These are phyloP conservation scores for Onychomys torridus DNA, from an alignment of 2,797 vertebrate species.

Conservation along the genomic window DNA sequence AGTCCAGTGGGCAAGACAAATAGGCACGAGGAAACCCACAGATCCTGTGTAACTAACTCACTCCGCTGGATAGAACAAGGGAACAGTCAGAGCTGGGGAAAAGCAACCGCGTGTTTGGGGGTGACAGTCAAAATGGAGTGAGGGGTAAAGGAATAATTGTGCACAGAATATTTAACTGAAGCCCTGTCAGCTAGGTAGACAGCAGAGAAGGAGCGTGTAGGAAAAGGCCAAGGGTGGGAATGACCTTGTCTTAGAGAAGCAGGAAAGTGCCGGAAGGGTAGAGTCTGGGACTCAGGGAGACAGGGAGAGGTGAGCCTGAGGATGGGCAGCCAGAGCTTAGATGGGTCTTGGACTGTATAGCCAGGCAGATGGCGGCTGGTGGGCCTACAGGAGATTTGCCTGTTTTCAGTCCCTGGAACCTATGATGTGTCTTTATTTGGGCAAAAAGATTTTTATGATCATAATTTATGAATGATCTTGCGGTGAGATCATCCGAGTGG, in stretches of 20 bases:
- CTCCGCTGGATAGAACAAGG: background rate
- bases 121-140: background rate
- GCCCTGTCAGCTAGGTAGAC: background rate
- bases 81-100: background rate
- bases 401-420: background rate
- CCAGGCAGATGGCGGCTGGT: background rate
- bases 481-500: background rate
- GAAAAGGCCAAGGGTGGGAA: background rate
- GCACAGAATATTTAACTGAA: background rate
- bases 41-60: background rate
- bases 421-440: background rate
- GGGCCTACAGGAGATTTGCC: background rate
- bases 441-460: background rate
- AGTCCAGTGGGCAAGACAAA: constrained; percentile 2
- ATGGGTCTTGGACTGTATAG: background rate
- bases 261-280: background rate
- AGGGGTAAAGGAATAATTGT: background rate
- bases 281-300: background rate
- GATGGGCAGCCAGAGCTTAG: background rate
- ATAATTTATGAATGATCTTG: constrained; percentile 27
- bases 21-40: background rate
- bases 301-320: background rate
- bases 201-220: background rate
- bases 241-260: background rate
- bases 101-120: background rate